Evolutionary conservation across 2,888 invertebrate genomes (phyloP).

Genomic region (Lamellibrachia columna): DNA sequence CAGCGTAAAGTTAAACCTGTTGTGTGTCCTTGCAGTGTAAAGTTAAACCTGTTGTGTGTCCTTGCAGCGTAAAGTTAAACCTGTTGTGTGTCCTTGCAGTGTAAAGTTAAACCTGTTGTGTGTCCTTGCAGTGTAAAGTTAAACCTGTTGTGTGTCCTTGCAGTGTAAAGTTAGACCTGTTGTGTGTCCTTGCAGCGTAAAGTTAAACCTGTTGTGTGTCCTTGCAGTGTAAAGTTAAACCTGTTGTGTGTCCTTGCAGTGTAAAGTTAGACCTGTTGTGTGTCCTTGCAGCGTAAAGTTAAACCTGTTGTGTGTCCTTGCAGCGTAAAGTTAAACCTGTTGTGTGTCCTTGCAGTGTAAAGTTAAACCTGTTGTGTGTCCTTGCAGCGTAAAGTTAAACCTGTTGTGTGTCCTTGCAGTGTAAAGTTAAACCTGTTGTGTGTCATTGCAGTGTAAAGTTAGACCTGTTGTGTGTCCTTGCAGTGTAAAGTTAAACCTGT

Average conservation of each 20-base stretch:
- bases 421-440: too few relatives aligned
- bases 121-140: too few relatives aligned
- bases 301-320: too few relatives aligned
- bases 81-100: slow-evolving; percentile 70
- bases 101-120: slow-evolving; percentile 80
- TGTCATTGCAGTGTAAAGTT: background rate
- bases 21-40: too few relatives aligned
- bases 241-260: too few relatives aligned
- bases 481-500: slow-evolving; percentile 90
- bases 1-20: slow-evolving; percentile 90
- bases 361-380: background rate
- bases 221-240: too few relatives aligned
- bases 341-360: too few relatives aligned
- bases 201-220: slow-evolving; percentile 67
- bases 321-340: too few relatives aligned
- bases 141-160: too few relatives aligned
- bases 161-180: background rate
- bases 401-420: too few relatives aligned
- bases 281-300: slow-evolving; percentile 83
- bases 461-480: slow-evolving; percentile 59
- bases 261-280: background rate
- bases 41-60: too few relatives aligned
- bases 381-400: slow-evolving; percentile 89
- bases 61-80: background rate
- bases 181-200: slow-evolving; percentile 77